Conservation (phyloP, 2,113 vertebrate genomes). For the Scomber japonicus region DNA sequence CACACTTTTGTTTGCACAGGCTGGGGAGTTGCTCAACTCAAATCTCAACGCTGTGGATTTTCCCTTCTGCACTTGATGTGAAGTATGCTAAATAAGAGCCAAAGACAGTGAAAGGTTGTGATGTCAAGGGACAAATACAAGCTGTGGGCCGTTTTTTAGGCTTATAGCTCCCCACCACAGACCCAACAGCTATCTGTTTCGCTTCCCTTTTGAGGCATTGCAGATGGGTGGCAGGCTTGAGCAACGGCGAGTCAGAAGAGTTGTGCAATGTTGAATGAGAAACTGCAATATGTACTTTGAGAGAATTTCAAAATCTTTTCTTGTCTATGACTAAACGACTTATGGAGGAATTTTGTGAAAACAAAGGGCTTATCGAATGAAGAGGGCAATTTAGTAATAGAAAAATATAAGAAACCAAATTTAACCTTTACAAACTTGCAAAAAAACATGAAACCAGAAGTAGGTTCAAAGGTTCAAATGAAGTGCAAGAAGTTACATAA, state of each 20-base stretch:
- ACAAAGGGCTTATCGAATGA: background rate
- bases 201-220: slow-evolving; percentile 73
- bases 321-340: background rate
- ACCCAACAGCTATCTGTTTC: slow-evolving; percentile 71
- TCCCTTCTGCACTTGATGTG: slow-evolving; percentile 48
- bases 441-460: background rate
- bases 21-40: slow-evolving; percentile 66
- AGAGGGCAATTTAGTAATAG: background rate
- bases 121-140: background rate
- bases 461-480: background rate
- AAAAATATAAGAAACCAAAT: background rate
- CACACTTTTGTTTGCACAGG: slow-evolving; percentile 54
- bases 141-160: background rate
- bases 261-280: slow-evolving; percentile 63
- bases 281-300: slow-evolving; percentile 33
- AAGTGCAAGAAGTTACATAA: background rate
- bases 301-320: slow-evolving; percentile 49
- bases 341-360: background rate
- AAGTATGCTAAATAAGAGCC: background rate
- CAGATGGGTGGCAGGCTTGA: slow-evolving; percentile 47
- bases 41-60: slow-evolving; percentile 57
- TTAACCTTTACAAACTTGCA: background rate
- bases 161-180: background rate
- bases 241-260: slow-evolving; percentile 41
- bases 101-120: slow-evolving; percentile 11